Base-by-base conservation (phyloP, 2,888 invertebrate genomes). In the Noctua pronuba region DNA sequence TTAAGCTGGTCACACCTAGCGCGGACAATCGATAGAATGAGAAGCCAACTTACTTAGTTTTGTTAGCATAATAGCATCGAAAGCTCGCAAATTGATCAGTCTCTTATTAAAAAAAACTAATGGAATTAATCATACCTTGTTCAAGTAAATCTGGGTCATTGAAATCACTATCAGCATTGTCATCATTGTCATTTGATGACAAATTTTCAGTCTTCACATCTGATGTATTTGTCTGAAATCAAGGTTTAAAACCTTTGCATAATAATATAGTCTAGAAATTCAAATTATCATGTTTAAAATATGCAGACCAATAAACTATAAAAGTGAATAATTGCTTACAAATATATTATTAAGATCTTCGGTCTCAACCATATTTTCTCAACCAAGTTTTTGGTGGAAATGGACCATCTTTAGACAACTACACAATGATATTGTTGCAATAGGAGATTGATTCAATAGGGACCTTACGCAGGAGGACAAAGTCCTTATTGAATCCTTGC, bases 191-290 rank as follows among this genome's bases (percentile, higher is more conserved):
- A 82, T 92, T 89, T 52, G 79, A 80, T 52, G 80, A 74, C 18
- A 88, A 77, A 64, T 92, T 88, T 89, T 95, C 95, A n/a, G 91
- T 91, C 86, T 95, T 95, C 24, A 95, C 92, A 80, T 82, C 87
- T 70, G 89, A 78, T 68, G 80, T 62, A 75, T 80, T 73, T n/a
- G 78, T 67, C 91, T 92, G 85, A 65, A 88, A 88, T 62, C 5
- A 62, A 77, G 5, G 28, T 38, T 41, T 52, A 55, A 55, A n/a
- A n/a, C n/a, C n/a, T n/a, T n/a, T 38, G 11, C 7, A 21, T 21
- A n/a, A n/a, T n/a, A 72, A 62, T 46, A 31, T 28, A 35, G n/a
- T 13, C 16, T 31, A 18, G 31, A 60, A 60, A 60, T 1, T 31
- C 52, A 31, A 31, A 18, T 31, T 60, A 60, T 60, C 11, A 64